Base-by-base conservation (phyloP, 2,797 vertebrate species). In the Xiphorhynchus erythropygius region DNA sequence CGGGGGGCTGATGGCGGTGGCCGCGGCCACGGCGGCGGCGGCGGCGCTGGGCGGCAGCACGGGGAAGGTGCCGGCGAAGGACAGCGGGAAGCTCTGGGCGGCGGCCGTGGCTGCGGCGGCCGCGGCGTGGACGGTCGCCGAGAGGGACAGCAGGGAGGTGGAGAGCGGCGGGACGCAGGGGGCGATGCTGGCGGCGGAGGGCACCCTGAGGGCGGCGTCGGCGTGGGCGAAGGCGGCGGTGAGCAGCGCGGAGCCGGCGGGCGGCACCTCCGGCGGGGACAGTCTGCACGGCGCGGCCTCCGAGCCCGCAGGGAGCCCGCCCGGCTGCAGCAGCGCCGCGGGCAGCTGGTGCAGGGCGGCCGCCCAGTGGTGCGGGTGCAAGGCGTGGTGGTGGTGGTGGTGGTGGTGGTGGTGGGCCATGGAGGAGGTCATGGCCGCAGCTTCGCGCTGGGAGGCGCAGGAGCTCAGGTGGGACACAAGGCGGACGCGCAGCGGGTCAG, bases 391-490 rank as follows among this genome's bases (percentile, higher is more conserved):
- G 55, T 98, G 98, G 49, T 98, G 98, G 52, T 98, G 98, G 53
- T 98, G 98, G 8, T 98, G 98, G 55, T 98, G 98, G 83, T 98
- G 98, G 47, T 94, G 98, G 7, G 97, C 97, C 97, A 98, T 97
- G 42, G 98, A 98, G 17, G 98, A 98, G 13, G 98, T 98, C 98
- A 99, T 97, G 12, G 98, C 98, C 1, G 98, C 98, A 0, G 98
- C 98, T 93, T 99, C 99, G 35, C 98, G 97, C 91, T 99, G 99
- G 12, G 99, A 98, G 84, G 98, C 98, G 5, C 99, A 99, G 59
- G 98, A 98, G 95, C 98, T 98, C 77, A 99, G 99, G 97, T 99
- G 99, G 33, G 99, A 99, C 57, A 99, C 98, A 4, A 99, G 98
- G 28, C 99, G 98, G 83, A 98, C 97, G 0, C 98, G 97, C 63